Evolutionary conservation across 1,140 invertebrate species (phyloP).

Genomic region (Drosophila subobscura): DNA sequence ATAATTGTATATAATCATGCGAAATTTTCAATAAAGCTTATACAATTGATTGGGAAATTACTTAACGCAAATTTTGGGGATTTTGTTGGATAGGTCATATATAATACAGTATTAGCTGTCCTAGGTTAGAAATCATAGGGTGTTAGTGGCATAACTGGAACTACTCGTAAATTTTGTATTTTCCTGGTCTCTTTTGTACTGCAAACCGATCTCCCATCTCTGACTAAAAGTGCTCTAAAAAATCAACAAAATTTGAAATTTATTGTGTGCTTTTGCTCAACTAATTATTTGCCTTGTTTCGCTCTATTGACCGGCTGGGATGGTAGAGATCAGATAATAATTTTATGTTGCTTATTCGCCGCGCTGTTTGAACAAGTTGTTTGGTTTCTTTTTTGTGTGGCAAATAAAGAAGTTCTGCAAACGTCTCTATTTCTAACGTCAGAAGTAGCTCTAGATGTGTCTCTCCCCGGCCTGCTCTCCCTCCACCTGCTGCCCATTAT

Average conservation of each 20-base stretch:
- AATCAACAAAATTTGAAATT: conserved; percentile 12
- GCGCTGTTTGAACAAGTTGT: conserved; percentile 62
- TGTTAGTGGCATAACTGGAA: not conserved
- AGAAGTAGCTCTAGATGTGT: not conserved
- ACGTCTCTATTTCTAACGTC: conserved; percentile 9
- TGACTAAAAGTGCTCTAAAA: not conserved
- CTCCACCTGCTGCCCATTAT: conserved; percentile 2
- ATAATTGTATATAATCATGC: not conserved
- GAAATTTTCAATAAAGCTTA: not conserved
- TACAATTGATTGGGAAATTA: not conserved
- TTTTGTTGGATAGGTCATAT: not conserved
- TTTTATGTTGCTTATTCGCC: conserved; percentile 37
- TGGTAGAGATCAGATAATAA: conserved; percentile 48
- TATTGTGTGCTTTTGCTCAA: conserved; percentile 29
- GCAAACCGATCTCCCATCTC: no score
- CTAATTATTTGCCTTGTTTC: conserved; percentile 56
- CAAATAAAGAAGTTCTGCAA: conserved; percentile 22
- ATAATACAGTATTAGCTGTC: not conserved
- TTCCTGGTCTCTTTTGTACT: no score
- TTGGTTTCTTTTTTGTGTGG: conserved; percentile 29
- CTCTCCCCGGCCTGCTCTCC: conserved; percentile 19
- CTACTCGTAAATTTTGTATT: no score
- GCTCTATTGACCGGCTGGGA: conserved; percentile 49
- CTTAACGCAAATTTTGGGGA: not conserved
- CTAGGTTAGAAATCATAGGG: conserved; percentile 3